Conservation (phyloP, 2,113 vertebrate genomes). For the Amazona vittata region DNA sequence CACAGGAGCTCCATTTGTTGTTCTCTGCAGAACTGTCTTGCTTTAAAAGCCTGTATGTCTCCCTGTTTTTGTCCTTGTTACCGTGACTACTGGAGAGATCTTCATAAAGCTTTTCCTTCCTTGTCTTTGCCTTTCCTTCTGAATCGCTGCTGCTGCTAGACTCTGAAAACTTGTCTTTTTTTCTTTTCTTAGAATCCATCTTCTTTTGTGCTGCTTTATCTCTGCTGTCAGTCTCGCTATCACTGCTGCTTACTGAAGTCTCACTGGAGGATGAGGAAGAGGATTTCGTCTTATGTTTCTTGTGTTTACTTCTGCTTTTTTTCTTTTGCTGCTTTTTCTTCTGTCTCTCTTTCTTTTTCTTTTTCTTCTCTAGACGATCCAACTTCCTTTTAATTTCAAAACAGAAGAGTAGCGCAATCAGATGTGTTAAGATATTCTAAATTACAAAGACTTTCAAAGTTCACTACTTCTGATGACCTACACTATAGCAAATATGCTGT, state of each 20-base stretch:
- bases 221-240: conserved; percentile 79
- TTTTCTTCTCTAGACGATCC: conserved; percentile 92
- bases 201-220: conserved; percentile 79
- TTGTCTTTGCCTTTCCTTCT: conserved; percentile 71
- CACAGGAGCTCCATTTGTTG: conserved; percentile 59
- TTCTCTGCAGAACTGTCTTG: conserved; percentile 55
- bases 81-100: conserved; percentile 66
- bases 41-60: conserved; percentile 66
- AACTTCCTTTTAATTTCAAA: conserved; percentile 87
- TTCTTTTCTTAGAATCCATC: conserved; percentile 80
- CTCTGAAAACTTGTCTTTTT: conserved; percentile 77
- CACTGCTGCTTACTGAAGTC: conserved; percentile 78
- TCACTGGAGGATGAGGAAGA: conserved; percentile 75
- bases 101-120: conserved; percentile 76
- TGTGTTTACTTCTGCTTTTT: conserved; percentile 85
- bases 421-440: neutral
- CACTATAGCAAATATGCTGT: neutral
- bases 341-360: conserved; percentile 82
- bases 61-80: conserved; percentile 68
- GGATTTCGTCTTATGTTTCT: conserved; percentile 80
- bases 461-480: neutral
- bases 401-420: conserved; percentile 52
- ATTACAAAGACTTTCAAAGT: neutral
- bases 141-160: conserved; percentile 75
- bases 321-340: conserved; percentile 88